phyloP scores from a whole-genome alignment of 2,113 vertebrate genomes.

The Lonchura striata region DNA sequence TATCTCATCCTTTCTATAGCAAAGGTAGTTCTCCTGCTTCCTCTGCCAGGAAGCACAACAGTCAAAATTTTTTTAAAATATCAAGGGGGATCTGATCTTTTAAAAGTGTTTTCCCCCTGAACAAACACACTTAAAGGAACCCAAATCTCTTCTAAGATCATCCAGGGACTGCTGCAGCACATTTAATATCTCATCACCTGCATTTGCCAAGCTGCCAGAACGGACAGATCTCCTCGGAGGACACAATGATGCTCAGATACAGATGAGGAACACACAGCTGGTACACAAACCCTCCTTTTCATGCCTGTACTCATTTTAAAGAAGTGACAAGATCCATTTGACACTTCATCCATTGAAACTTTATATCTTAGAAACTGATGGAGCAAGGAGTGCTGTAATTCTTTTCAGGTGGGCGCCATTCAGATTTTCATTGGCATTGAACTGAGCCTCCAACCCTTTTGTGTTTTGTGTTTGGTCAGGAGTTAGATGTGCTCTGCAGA shows the following conservation, averaged over 20 bases:
- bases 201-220: neutral
- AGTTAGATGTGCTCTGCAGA: neutral
- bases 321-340: neutral
- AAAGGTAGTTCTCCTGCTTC: neutral
- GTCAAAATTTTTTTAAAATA: neutral
- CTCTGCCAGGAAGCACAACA: neutral
- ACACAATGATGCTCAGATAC: neutral
- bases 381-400: neutral
- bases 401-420: neutral
- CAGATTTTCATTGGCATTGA: neutral
- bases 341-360: neutral
- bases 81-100: too few relatives aligned
- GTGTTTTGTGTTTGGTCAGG: neutral
- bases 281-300: neutral
- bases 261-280: neutral
- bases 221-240: fast-evolving
- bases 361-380: neutral
- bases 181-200: neutral
- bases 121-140: too few relatives aligned
- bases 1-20: neutral
- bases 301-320: neutral
- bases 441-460: neutral
- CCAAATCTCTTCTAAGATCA: neutral
- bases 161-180: neutral
- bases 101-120: too few relatives aligned